Evolutionary conservation across 2,888 invertebrate genomes (phyloP).

Genomic region (Drosophila lutescens): DNA sequence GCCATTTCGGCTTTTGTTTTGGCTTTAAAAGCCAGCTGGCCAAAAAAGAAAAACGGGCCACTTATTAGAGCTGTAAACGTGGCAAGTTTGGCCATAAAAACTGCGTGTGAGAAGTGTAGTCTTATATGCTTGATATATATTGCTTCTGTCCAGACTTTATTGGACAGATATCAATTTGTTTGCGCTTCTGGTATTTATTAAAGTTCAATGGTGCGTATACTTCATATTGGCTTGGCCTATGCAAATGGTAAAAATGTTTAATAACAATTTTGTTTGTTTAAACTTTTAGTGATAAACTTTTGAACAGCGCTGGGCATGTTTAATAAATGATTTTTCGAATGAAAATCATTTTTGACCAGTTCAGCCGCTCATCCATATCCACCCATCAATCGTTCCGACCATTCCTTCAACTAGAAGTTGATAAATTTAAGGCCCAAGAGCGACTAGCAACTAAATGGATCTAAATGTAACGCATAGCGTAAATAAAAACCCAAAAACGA

Average conservation of each 20-base stretch:
- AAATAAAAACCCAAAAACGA: slow-evolving; percentile 66
- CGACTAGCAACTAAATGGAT: slow-evolving; percentile 64
- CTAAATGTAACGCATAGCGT: slow-evolving; percentile 68
- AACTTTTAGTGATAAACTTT: no score
- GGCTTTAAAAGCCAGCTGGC: slow-evolving; percentile 27
- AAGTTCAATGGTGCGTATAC: not conserved
- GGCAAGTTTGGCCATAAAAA: slow-evolving; percentile 36
- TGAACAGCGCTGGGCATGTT: not conserved
- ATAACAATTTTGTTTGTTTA: not conserved
- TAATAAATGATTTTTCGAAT: slow-evolving; percentile 1
- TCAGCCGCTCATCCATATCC: slow-evolving; percentile 6
- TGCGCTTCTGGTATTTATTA: not conserved
- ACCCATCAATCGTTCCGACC: slow-evolving; percentile 4
- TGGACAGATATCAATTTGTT: slow-evolving; percentile 10
- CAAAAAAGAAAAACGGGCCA: slow-evolving; percentile 34
- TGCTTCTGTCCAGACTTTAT: not conserved
- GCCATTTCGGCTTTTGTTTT: slow-evolving; percentile 37
- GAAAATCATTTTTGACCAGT: slow-evolving; percentile 41
- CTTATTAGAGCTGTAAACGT: slow-evolving; percentile 46
- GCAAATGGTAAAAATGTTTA: not conserved
- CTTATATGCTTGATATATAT: not conserved
- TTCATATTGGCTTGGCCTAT: not conserved
- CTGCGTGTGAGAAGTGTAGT: slow-evolving; percentile 12
- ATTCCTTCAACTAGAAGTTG: slow-evolving; percentile 23
- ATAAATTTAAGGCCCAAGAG: slow-evolving; percentile 66